Evolutionary conservation across 2,113 vertebrate species (phyloP), one percentile per base, ranked within the genome.

Genomic region (Sphyrna mokarran): DNA sequence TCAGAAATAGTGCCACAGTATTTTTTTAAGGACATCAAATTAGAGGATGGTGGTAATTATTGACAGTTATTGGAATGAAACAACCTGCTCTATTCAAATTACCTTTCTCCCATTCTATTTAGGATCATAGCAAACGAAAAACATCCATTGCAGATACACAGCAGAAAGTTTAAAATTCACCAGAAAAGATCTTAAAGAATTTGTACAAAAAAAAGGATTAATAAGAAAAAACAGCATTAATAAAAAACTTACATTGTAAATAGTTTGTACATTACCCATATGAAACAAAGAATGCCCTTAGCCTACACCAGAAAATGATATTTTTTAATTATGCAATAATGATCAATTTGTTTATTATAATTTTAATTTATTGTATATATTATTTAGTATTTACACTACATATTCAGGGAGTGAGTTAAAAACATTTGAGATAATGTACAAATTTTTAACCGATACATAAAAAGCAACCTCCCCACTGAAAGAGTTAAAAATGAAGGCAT

Each of bases 391-490:
- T 54, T 72, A 40, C 10, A 29, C 76, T 95, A 54, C 69, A 48
- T 72, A 54, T 54, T 5, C 11, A 76, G 26, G 40, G 69, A 95
- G 68, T 95, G 94, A 72, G 72, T 76, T 72, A 48, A 63, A 83
- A 83, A 23, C 72, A 76, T 76, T 76, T 76, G 72, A 14, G 86
- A 33, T 1, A 2, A 58, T 29, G 54, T 33, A 68, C 23, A 93
- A 69, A 33, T 14, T 22, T 69, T 54, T 68, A 3, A 72, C 22
- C 97, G 98, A 98, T 98, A 97, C 98, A 98, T 69, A 87, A 98
- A 98, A 97, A 97, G 96, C 97, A 97, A 97, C 97, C 97, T 97
- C 98, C 98, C 98, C 26, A 33, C 40, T 95, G 76, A 76, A 43
- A 80, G 95, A 68, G 66, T 95, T 96, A 96, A 89, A 20, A 69